Evolutionary conservation across 1,140 invertebrate genomes (phyloP), one percentile per base, ranked within the genome.

Genomic region (Hormaphis cornu): DNA sequence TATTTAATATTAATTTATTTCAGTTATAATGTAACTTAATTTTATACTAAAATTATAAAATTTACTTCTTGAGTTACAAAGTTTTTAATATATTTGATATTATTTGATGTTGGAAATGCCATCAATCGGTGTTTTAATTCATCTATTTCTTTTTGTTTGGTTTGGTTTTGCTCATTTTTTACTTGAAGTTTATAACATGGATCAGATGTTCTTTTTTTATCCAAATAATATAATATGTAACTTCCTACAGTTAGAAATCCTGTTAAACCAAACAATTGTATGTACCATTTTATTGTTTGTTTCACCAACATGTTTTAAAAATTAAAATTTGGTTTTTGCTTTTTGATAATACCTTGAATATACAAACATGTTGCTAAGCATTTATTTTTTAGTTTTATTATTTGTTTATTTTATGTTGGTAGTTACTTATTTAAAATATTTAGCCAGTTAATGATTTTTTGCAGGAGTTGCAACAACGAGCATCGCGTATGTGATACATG

Each of bases 381-480:
- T n/a, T n/a, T n/a, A n/a, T n/a, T n/a, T n/a, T n/a, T n/a, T n/a
- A n/a, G n/a, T n/a, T n/a, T n/a, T n/a, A n/a, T n/a, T n/a, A n/a
- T n/a, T n/a, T n/a, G n/a, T n/a, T n/a, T n/a, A n/a, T n/a, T n/a
- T n/a, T n/a, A 40, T 8, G 6, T n/a, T n/a, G 42, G 12, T n/a
- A 46, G 42, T 46, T 8, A 40, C 7, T 40, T 40, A 14, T 40
- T 40, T 8, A 40, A 8, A 14, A 8, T n/a, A n/a, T 71, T 33
- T 24, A 56, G 30, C 30, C 30, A 58, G 40, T 37, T 24, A n/a
- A 40, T 40, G 9, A 16, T 26, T 58, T 58, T 71, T 70, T 73
- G 20, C 56, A 75, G 74, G 74, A 74, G 35, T 69, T 75, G 12
- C 74, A 75, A 46, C 74, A 75, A 63, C 74, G 72, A 63, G 74